Percentiles rank a stretch among this genome's conserved stretches.
Evolutionary conservation across 2,113 vertebrate species (phyloP).

Genomic region (Aplodontia rufa): DNA sequence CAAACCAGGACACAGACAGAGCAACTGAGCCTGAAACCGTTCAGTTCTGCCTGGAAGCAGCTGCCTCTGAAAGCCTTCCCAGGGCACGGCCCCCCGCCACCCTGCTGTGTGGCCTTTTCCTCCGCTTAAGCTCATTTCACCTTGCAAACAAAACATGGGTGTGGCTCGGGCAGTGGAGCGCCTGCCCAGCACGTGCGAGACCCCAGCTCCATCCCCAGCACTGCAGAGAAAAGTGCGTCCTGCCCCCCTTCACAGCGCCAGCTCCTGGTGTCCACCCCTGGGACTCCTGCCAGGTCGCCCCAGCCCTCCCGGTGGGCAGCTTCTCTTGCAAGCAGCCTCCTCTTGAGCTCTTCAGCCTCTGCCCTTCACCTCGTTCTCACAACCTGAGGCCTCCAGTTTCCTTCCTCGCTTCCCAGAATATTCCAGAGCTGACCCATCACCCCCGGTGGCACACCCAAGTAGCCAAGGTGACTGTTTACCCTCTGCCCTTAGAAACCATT

Average conservation of each 20-base stretch:
- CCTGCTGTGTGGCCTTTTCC: not conserved
- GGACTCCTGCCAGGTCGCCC: not conserved
- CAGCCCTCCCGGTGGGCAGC: not conserved
- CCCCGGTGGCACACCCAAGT: conserved; percentile 44
- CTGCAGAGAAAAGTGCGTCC: no score
- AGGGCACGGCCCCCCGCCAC: fast-evolving
- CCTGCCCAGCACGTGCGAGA: not conserved
- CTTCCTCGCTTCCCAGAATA: conserved; percentile 58
- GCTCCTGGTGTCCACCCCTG: not conserved
- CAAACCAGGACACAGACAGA: not conserved
- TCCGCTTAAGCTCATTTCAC: not conserved
- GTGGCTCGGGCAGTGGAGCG: not conserved
- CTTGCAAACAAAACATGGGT: not conserved
- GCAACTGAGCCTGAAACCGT: not conserved
- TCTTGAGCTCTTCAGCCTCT: not conserved
- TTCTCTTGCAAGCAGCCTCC: not conserved
- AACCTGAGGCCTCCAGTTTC: conserved; percentile 18
- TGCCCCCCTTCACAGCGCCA: no score
- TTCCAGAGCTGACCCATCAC: conserved; percentile 53
- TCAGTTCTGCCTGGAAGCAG: not conserved
- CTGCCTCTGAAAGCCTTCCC: not conserved
- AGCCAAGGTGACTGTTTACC: conserved; percentile 72
- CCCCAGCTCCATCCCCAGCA: not conserved
- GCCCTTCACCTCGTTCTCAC: not conserved
- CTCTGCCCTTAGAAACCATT: conserved; percentile 70